Evolutionary conservation across 2,797 vertebrate species (phyloP), one percentile per base, ranked within the genome.

Genomic region (Sylvia borin): DNA sequence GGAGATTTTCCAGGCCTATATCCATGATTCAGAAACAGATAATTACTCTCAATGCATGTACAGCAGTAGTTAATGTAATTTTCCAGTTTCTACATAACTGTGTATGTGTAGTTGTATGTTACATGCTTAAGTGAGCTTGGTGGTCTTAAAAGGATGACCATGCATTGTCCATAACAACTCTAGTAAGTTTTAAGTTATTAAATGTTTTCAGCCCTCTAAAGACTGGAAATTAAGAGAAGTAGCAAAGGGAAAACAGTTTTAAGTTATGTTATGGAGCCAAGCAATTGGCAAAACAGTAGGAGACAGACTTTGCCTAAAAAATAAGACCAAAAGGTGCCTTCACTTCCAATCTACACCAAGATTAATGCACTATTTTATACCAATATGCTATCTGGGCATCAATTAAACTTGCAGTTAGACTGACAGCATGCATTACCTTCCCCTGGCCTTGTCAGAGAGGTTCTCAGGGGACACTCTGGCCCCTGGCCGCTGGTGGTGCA

Each of bases 1-100:
- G 99, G 99, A 96, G 99, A 99, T 92, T 99, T 99, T 55, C 99
- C 99, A 90, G 99, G 99, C 94, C 99, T 99, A 85, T 24, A 88
- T 58, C 43, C 58, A 55, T 18, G 79, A 96, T 71, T 94, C 31
- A 90, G 43, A 93, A 43, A 95, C 19, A 92, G 51, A 20, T 7
- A 77, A 82, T 53, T 58, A 32, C 51, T 83, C 65, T 84, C 78
- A 90, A 7, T 61, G 55, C 38, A 75, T 18, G 61, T 32, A 79
- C 16, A 62, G 45, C 25, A 87, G 48, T 10, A 74, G 48, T 55
- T 62, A 83, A 85, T 21, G 18, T 72, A 47, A 61, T 54, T 84
- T 61, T 65, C 31, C n/a, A 61, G 25, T 36, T 78, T 31, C 47
- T 79, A 62, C 26, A 5, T 21, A 83, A 80, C 61, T 70, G 45